Conservation (phyloP, 2,888 invertebrate species). For the Arge pagana region DNA sequence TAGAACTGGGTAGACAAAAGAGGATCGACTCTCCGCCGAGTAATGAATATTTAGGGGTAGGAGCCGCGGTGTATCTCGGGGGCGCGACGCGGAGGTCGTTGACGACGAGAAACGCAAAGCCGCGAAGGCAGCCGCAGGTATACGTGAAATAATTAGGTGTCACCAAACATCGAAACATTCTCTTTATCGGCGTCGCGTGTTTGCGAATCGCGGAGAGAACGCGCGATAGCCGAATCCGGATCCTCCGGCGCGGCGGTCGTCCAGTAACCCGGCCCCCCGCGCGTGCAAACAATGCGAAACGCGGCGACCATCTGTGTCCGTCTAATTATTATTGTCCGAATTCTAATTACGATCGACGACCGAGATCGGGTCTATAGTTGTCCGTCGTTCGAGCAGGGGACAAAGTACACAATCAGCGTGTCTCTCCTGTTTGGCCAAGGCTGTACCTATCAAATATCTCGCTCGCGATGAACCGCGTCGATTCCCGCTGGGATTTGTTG, state of each 20-base stretch:
- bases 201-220: constrained; percentile 18
- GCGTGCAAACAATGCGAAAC: background rate
- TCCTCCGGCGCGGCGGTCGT: constrained; percentile 23
- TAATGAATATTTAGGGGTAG: too few relatives aligned
- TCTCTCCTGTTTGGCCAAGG: constrained; percentile 18
- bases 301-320: constrained; percentile 23
- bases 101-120: too few relatives aligned
- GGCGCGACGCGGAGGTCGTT: constrained; percentile 19
- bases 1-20: too few relatives aligned
- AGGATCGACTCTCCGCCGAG: too few relatives aligned
- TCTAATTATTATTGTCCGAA: constrained; percentile 21
- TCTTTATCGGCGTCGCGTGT: constrained; percentile 30
- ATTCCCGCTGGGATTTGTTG: constrained; percentile 19
- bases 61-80: background rate
- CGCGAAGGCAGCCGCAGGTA: constrained; percentile 9
- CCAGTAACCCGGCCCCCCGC: constrained; percentile 18
- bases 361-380: constrained; percentile 27
- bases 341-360: constrained; percentile 25
- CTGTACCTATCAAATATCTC: constrained; percentile 23
- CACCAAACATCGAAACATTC: constrained; percentile 37
- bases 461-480: constrained; percentile 14
- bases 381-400: constrained; percentile 8
- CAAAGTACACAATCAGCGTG: constrained; percentile 27
- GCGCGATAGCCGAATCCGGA: constrained; percentile 17
- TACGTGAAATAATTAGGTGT: constrained; percentile 41